Base-by-base conservation (phyloP, 2,888 invertebrate genomes). In the Baccha elongata region DNA sequence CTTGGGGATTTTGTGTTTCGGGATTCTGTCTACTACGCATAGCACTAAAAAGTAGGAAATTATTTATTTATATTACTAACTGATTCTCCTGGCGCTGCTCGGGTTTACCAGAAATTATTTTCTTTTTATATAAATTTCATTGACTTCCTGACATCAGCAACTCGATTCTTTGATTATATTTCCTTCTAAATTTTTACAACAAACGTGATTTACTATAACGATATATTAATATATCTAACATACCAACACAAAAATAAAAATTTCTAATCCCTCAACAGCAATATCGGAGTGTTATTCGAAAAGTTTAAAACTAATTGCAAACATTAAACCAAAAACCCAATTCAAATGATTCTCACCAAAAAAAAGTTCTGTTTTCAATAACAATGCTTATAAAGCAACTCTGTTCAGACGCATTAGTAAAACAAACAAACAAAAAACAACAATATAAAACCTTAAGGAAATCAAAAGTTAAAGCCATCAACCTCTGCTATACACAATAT, bases 341-440 rank as follows among this genome's bases (percentile, higher is more conserved):
- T n/a, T n/a, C n/a, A n/a, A n/a, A 17, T 15, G 17, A 11, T 60
- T 44, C 44, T 44, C 42, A 60, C 44, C 60, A 60, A 60, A 60
- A 60, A 60, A 60, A 60, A 44, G 23, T 58, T 48, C 35, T 6
- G 21, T 4, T 42, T 11, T 2, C 7, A 0, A 21, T 11, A 42
- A 5, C 23, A 29, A 15, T 42, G 21, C 13, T 58, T 15, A 58
- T 15, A 40, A 40, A 11, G 23, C n/a, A 10, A 60, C 3, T 42
- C 26, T 58, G 3, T 23, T 23, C 15, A 42, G 58, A 17, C 42
- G 10, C 58, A 58, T 37, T 13, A 7, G n/a, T 1, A 8, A 53
- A 19, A 17, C 6, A 1, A 35, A 32, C 11, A 15, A 32, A 11
- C 1, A 52, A 21, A 53, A 26, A 35, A 40, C 7, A 55, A 21